phyloP scores from a whole-genome alignment of 2,888 invertebrate genomes.

The Drosophila pegasa region DNA sequence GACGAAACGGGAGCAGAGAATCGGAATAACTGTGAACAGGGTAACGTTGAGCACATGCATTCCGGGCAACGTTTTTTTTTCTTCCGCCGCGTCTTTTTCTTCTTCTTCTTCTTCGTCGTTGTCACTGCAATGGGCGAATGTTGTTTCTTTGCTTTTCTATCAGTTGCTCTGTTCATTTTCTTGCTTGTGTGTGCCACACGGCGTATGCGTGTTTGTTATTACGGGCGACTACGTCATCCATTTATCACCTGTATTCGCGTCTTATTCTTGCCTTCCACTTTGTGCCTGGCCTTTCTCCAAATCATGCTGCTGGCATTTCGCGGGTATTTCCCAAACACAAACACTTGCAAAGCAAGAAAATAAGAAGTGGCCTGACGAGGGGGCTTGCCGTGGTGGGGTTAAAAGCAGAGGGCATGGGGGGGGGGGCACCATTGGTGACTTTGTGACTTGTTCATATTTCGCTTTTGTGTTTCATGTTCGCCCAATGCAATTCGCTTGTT shows the following conservation, averaged over 20 bases:
- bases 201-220: slow-evolving; percentile 74
- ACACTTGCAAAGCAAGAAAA: slow-evolving; percentile 17
- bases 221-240: slow-evolving; percentile 69
- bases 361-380: slow-evolving; percentile 18
- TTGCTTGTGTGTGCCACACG: slow-evolving; percentile 72
- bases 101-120: too few relatives aligned
- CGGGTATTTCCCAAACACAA: slow-evolving; percentile 76
- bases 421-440: slow-evolving; percentile 25
- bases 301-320: slow-evolving; percentile 57
- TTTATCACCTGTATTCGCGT: slow-evolving; percentile 58
- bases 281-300: slow-evolving; percentile 46
- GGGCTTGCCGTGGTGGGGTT: not conserved
- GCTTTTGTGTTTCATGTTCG: slow-evolving; percentile 21
- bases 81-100: slow-evolving; percentile 7
- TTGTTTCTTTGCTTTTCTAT: slow-evolving; percentile 33
- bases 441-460: slow-evolving; percentile 37
- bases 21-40: slow-evolving; percentile 14
- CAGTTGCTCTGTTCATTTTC: slow-evolving; percentile 34
- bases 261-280: slow-evolving; percentile 14
- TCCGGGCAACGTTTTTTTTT: slow-evolving; percentile 29
- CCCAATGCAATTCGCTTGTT: slow-evolving; percentile 37
- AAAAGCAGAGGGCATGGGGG: slow-evolving; percentile 20
- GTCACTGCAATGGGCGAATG: slow-evolving; percentile 60
- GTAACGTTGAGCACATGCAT: slow-evolving; percentile 35
- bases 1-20: not conserved